Conservation (phyloP, 2,113 vertebrate species). For the Haliaeetus leucogaster region DNA sequence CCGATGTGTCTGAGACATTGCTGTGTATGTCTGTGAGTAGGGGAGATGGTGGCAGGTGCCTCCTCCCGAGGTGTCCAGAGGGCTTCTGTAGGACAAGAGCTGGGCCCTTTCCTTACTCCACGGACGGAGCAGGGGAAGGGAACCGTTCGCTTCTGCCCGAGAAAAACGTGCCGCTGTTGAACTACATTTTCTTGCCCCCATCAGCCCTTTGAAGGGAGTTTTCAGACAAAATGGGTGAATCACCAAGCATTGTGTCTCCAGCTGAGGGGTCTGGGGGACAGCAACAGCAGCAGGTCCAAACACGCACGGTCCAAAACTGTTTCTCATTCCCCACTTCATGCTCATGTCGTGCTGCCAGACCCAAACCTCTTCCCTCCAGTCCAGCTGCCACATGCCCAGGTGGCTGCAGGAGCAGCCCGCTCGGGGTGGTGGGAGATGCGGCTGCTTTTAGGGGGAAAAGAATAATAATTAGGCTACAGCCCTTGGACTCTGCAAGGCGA, state of each 20-base stretch:
- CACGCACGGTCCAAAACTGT: neutral
- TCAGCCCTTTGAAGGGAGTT: neutral
- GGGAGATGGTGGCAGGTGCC: neutral
- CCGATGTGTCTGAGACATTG: neutral
- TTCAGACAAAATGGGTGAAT: neutral
- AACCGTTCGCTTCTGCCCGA: fast-evolving
- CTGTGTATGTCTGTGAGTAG: neutral
- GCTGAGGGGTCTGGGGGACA: neutral
- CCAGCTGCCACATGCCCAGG: neutral
- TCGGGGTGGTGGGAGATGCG: neutral
- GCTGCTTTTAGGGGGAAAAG: neutral
- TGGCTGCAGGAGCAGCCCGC: neutral
- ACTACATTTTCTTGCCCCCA: neutral
- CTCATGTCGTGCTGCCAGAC: neutral
- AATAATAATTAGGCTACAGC: neutral
- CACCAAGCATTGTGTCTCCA: neutral
- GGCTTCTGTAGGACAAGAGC: neutral
- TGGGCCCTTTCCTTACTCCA: neutral
- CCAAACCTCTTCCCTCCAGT: neutral
- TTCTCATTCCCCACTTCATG: neutral
- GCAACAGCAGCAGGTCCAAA: neutral
- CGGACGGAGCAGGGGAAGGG: neutral
- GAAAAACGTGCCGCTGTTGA: neutral
- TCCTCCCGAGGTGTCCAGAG: neutral
- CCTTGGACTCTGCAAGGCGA: constrained; percentile 9